phyloP scores from a whole-genome alignment of 2,797 vertebrate genomes.

The Lophotriccus pileatus region DNA sequence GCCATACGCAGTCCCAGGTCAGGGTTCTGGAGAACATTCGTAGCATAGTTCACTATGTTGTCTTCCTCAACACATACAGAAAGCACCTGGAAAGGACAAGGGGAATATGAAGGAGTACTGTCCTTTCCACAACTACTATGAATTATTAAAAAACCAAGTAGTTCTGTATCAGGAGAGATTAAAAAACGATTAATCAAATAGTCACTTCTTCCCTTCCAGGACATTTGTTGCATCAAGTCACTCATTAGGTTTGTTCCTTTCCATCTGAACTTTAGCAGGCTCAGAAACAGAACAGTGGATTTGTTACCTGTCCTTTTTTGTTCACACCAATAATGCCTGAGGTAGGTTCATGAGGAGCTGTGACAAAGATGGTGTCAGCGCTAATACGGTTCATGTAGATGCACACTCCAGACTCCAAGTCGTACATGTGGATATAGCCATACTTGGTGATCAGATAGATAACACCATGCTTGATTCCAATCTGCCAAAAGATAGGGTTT shows the following conservation, averaged over 20 bases:
- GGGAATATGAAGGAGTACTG: neutral
- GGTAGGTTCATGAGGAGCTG: slow-evolving; percentile 87
- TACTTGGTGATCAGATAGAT: slow-evolving; percentile 95
- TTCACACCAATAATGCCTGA: slow-evolving; percentile 96
- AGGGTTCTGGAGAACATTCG: slow-evolving; percentile 90
- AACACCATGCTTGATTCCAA: slow-evolving; percentile 89
- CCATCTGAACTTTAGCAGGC: neutral
- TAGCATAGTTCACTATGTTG: slow-evolving; percentile 91
- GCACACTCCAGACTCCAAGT: slow-evolving; percentile 90
- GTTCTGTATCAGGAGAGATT: neutral
- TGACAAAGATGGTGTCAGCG: slow-evolving; percentile 94
- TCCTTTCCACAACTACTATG: neutral
- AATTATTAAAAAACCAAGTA: neutral
- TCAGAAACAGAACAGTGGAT: neutral
- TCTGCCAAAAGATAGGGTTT: slow-evolving; percentile 71
- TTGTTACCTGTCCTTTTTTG: slow-evolving; percentile 91
- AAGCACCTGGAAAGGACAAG: slow-evolving; percentile 79
- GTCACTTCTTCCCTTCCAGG: neutral
- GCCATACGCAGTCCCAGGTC: slow-evolving; percentile 91
- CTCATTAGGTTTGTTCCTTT: neutral
- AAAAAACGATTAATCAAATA: neutral
- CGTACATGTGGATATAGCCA: slow-evolving; percentile 93
- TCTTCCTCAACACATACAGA: slow-evolving; percentile 96
- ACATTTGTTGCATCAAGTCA: neutral
- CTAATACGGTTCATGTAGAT: slow-evolving; percentile 96